Percentiles rank a stretch among this genome's conserved stretches.
Conservation (phyloP, 1,140 invertebrate species). For the Drosophila nannoptera region DNA sequence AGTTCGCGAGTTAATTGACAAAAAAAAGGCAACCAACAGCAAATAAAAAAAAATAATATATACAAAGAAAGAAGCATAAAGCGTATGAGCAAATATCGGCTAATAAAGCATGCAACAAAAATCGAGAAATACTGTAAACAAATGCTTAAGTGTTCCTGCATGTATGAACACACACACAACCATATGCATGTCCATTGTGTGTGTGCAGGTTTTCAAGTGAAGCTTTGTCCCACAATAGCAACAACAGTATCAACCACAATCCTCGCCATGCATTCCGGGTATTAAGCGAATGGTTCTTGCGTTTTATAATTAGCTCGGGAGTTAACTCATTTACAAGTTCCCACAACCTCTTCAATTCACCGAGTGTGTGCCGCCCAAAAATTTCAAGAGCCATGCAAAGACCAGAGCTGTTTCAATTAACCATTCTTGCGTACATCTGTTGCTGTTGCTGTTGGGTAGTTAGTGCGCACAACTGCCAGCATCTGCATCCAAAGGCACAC, state of each 20-base stretch:
- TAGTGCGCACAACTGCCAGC: slow-evolving; percentile 71
- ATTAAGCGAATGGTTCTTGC: slow-evolving; percentile 15
- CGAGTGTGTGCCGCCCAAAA: background rate
- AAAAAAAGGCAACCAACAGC: slow-evolving; percentile 48
- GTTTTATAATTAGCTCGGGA: slow-evolving; percentile 41
- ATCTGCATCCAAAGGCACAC: slow-evolving; percentile 74
- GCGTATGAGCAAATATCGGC: slow-evolving; percentile 36
- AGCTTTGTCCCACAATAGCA: slow-evolving; percentile 8
- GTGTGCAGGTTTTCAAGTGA: slow-evolving; percentile 17
- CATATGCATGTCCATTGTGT: slow-evolving; percentile 8
- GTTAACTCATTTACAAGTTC: slow-evolving; percentile 7
- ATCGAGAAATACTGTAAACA: slow-evolving; percentile 30
- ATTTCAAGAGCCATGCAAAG: slow-evolving; percentile 21
- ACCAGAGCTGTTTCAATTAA: slow-evolving; percentile 14
- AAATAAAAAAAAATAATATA: slow-evolving; percentile 35
- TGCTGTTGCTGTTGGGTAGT: slow-evolving; percentile 38
- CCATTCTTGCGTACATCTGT: slow-evolving; percentile 19
- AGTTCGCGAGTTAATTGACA: slow-evolving; percentile 66
- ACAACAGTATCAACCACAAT: slow-evolving; percentile 12
- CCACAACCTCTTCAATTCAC: background rate
- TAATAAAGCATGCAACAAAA: slow-evolving; percentile 40
- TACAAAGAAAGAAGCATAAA: slow-evolving; percentile 32
- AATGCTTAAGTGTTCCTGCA: slow-evolving; percentile 36
- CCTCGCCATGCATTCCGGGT: slow-evolving; percentile 19
- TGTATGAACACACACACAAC: background rate